Evolutionary conservation across 92 coral and sea anemone species (phyloP), one percentile per base, ranked within the genome.

Genomic region (Desmophyllum pertusum): DNA sequence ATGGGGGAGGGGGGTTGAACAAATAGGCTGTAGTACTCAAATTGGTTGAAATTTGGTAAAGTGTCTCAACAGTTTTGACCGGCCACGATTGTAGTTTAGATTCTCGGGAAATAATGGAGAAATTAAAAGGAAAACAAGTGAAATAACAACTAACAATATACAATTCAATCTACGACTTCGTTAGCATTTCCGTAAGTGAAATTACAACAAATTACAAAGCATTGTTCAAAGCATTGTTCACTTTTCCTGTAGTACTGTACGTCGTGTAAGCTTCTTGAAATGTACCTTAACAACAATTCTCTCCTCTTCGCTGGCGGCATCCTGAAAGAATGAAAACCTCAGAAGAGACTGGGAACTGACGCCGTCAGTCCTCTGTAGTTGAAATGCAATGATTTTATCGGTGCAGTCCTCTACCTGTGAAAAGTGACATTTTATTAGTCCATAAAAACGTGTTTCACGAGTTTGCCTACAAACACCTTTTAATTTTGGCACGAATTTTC

Each of bases 391-490:
- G n/a, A 87, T 83, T 67, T 83, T 83, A 57, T 86, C 73, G 25
- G 76, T 25, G 59, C 88, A 82, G 79, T 90, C 93, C 51, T 90
- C 93, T 5, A 90, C 82, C 93, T 90, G 88, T 4, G 38, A 40
- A 70, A 5, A 5, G 13, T 31, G 1, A 6, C 14, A 21, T 29
- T 19, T 66, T 31, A 74, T 74, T 27, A 31, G 10, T 30, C 25
- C 39, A 73, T 8, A 41, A 6, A 19, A 51, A 52, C 5, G 52
- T 14, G 27, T 10, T 25, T 3, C 4, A 59, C 30, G 65, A 25
- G 14, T 59, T 27, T n/a, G 21, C 14, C 4, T 59, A 15, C 33
- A 25, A 3, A 59, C 23, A 59, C 7, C 33, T 23, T n/a, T n/a
- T n/a, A n/a, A n/a, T n/a, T n/a, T n/a, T n/a, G n/a, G n/a, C n/a